These are phyloP conservation scores for Galagoides demidoff DNA, from an alignment of 2,797 vertebrate species.

Conservation along the genomic window DNA sequence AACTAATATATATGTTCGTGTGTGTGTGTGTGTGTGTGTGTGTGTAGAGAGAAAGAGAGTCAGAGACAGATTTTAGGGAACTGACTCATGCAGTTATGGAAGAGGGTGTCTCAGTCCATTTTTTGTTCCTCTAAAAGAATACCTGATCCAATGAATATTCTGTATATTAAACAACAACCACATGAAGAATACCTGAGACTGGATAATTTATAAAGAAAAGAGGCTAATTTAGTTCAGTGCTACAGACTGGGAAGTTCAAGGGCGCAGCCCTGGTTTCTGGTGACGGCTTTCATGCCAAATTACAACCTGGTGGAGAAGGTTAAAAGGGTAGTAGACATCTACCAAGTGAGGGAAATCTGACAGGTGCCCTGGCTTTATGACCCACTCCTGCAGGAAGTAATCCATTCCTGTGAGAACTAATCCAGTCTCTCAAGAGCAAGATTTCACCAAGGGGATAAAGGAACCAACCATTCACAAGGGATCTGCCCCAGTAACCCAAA, in stretches of 20 bases:
- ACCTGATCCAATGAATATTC: background rate
- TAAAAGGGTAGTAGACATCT: background rate
- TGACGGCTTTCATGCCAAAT: background rate
- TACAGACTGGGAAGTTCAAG: background rate
- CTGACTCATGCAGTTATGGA: background rate
- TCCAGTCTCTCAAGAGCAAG: background rate
- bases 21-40: background rate
- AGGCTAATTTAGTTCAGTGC: background rate
- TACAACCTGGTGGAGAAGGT: background rate
- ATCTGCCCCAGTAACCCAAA: background rate
- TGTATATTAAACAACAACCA: background rate
- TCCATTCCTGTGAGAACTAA: background rate
- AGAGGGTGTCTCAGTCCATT: background rate
- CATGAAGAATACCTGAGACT: background rate
- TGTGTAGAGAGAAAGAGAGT: background rate
- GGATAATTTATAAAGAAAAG: background rate
- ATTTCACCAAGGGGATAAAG: background rate
- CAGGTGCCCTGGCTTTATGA: background rate
- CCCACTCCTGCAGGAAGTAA: background rate
- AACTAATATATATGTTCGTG: background rate
- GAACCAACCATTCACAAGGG: background rate
- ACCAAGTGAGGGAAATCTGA: background rate
- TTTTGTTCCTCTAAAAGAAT: background rate
- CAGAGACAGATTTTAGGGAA: background rate
- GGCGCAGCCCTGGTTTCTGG: background rate